Conservation (phyloP, 1,140 invertebrate genomes). For the Propsilocerus akamusi region DNA sequence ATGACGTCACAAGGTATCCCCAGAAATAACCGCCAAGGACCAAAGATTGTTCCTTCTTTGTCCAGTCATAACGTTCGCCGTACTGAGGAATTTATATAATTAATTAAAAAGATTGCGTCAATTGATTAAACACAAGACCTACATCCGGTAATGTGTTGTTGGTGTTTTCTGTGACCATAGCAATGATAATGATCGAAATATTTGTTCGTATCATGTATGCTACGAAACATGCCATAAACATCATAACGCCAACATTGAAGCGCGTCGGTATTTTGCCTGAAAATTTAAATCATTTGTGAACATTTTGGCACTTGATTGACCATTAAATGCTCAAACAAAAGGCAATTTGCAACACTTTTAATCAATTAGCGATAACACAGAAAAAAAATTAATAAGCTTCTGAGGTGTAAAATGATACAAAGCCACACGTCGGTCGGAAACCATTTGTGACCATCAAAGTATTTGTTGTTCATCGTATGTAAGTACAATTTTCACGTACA, state of each 20-base stretch:
- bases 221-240: constrained; percentile 4
- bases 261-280: not conserved
- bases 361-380: too few species aligned
- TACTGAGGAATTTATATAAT: constrained; percentile 17
- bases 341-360: too few species aligned
- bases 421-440: too few species aligned
- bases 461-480: too few species aligned
- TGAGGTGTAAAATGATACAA: too few species aligned
- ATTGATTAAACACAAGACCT: not conserved
- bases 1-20: constrained; percentile 33
- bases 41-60: constrained; percentile 35
- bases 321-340: too few species aligned
- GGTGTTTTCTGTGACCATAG: not conserved
- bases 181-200: not conserved
- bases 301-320: too few species aligned
- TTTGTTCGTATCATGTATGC: constrained; percentile 3
- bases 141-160: not conserved
- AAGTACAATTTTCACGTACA: too few species aligned
- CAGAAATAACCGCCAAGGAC: constrained; percentile 48
- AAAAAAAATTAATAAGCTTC: too few species aligned
- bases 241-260: not conserved
- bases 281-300: too few species aligned
- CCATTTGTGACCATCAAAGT: too few species aligned
- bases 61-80: constrained; percentile 37
- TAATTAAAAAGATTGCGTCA: not conserved